Evolutionary conservation across 2,888 invertebrate genomes (phyloP).

Genomic region (Disparrhopalites patrizii): DNA sequence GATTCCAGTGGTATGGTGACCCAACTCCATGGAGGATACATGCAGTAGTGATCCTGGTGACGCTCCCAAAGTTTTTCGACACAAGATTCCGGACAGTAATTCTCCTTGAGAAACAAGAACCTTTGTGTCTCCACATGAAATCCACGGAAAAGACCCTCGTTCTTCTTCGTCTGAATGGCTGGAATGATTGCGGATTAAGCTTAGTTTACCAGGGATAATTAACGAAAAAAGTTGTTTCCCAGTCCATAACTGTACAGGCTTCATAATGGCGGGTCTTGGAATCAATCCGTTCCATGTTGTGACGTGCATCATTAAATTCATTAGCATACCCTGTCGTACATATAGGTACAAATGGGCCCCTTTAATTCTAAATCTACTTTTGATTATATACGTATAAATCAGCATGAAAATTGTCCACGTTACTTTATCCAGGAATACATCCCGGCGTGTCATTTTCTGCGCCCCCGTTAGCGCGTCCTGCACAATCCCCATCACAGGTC

Average conservation of each 20-base stretch:
- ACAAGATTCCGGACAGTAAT: slow-evolving; percentile 94
- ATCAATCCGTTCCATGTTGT: slow-evolving; percentile 99
- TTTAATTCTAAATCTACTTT: no score
- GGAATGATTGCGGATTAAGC: slow-evolving; percentile 94
- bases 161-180: slow-evolving; percentile 99
- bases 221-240: slow-evolving; percentile 96
- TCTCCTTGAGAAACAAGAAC: slow-evolving; percentile 98
- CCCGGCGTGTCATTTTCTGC: slow-evolving; percentile 97
- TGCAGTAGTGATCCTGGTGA: slow-evolving; percentile 96
- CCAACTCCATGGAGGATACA: slow-evolving; percentile 94
- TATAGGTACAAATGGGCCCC: no score
- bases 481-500: slow-evolving; percentile 99
- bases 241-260: slow-evolving; percentile 94
- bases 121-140: slow-evolving; percentile 98
- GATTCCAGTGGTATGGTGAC: slow-evolving; percentile 88
- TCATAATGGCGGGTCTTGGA: slow-evolving; percentile 94
- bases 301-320: slow-evolving; percentile 97
- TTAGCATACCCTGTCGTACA: no score
- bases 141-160: slow-evolving; percentile 97
- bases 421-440: slow-evolving; percentile 70
- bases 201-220: slow-evolving; percentile 96
- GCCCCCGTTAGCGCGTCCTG: slow-evolving; percentile 96
- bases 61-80: slow-evolving; percentile 95
- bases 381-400: no score
- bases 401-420: no score